phyloP scores from a whole-genome alignment of 2,797 vertebrate genomes.

The Hydrolagus colliei region DNA sequence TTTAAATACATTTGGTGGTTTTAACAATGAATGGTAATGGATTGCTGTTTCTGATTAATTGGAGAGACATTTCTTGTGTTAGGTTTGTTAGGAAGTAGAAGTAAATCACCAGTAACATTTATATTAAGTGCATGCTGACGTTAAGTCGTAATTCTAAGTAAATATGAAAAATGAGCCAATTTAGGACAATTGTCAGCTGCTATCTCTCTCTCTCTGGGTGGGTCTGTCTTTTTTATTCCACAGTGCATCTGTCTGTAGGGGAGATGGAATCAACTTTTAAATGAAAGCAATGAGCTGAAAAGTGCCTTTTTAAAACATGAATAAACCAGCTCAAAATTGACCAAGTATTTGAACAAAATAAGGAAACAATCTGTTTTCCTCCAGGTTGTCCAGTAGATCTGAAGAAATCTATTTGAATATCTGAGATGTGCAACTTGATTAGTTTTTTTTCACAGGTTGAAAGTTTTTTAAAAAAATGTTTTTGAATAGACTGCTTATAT shows the following conservation, averaged over 20 bases:
- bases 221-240: not conserved
- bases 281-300: too few relatives aligned
- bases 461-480: too few relatives aligned
- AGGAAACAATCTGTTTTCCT: not conserved
- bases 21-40: not conserved
- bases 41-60: constrained; percentile 4
- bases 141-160: not conserved
- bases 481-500: too few relatives aligned
- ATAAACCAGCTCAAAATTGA: too few relatives aligned
- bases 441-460: too few relatives aligned
- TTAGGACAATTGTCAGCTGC: not conserved
- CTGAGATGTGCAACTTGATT: too few relatives aligned
- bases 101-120: not conserved
- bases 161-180: not conserved
- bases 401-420: not conserved
- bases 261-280: too few relatives aligned
- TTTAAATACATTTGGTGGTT: not conserved
- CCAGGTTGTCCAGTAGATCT: not conserved
- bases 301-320: not conserved
- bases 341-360: not conserved
- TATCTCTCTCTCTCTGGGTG: not conserved
- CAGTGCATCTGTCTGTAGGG: not conserved
- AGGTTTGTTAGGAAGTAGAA: not conserved
- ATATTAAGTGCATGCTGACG: not conserved
- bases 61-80: not conserved